Percentiles rank a stretch among this genome's conserved stretches.
phyloP scores from a whole-genome alignment of 2,797 vertebrate species.

The Lophius americanus region DNA sequence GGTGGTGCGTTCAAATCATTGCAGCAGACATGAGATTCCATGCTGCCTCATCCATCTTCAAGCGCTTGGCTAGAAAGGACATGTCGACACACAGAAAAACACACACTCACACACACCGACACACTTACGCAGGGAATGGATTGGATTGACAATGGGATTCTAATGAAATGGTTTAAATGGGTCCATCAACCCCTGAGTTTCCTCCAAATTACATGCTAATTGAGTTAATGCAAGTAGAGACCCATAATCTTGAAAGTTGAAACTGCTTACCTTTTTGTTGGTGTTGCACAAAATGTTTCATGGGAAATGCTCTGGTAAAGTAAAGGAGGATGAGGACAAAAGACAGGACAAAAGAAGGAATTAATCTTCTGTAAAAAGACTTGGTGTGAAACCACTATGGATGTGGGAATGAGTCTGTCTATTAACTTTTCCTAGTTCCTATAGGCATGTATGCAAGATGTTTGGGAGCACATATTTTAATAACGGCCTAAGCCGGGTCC shows the following conservation, averaged over 20 bases:
- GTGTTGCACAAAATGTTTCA: conserved; percentile 21
- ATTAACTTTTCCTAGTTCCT: no score
- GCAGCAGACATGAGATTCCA: conserved; percentile 52
- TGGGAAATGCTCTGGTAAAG: conserved; percentile 13
- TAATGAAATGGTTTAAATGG: conserved; percentile 59
- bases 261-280: conserved; percentile 36
- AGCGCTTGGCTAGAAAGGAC: conserved; percentile 71
- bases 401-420: background rate
- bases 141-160: conserved; percentile 59
- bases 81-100: conserved; percentile 62
- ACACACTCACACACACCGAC: conserved; percentile 23
- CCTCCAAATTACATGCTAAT: conserved; percentile 58
- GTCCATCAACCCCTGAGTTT: background rate
- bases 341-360: background rate
- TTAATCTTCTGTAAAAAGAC: conserved; percentile 1
- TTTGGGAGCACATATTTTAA: conserved; percentile 42
- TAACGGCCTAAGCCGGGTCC: conserved; percentile 45
- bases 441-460: background rate
- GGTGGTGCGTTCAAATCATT: conserved; percentile 56
- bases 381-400: conserved; percentile 1
- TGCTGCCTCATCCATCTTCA: conserved; percentile 76
- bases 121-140: conserved; percentile 26
- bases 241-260: conserved; percentile 32
- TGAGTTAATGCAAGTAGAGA: conserved; percentile 60
- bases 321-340: background rate